Percentiles rank a stretch among this genome's conserved stretches.
These are phyloP conservation scores for Abramis brama DNA, from an alignment of 2,113 vertebrate genomes.

Conservation along the genomic window DNA sequence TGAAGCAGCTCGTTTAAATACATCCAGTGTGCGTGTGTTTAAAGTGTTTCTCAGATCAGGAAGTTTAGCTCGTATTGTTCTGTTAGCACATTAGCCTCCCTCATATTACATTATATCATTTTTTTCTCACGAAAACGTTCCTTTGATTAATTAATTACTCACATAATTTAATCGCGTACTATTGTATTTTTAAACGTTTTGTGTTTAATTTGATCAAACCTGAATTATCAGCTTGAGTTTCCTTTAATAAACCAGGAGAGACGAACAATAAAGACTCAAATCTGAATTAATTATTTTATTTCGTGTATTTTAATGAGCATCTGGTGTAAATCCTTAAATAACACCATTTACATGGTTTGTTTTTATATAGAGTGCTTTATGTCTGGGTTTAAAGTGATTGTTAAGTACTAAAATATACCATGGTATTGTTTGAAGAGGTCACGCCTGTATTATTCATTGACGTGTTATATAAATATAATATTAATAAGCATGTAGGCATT, in stretches of 20 bases:
- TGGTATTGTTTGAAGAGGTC: neutral
- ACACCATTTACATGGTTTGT: neutral
- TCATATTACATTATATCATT: neutral
- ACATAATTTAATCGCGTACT: no score
- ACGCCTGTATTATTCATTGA: neutral
- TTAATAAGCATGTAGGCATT: no score
- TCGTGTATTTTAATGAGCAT: neutral
- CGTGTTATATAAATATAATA: neutral
- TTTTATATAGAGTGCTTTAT: neutral
- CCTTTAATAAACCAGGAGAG: neutral
- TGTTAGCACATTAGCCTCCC: conserved; percentile 35
- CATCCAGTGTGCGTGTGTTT: conserved; percentile 10
- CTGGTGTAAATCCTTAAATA: neutral
- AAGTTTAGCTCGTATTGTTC: conserved; percentile 31
- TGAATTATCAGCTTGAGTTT: neutral
- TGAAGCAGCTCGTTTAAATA: neutral
- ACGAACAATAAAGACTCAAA: neutral
- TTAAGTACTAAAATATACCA: neutral
- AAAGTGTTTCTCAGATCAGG: neutral
- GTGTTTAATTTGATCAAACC: neutral
- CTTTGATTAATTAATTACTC: no score
- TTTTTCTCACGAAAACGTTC: neutral
- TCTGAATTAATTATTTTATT: neutral
- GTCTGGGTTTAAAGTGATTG: neutral
- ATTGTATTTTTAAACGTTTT: neutral